Evolutionary conservation across 2,888 invertebrate genomes (phyloP).

Genomic region (Tiphia femorata): DNA sequence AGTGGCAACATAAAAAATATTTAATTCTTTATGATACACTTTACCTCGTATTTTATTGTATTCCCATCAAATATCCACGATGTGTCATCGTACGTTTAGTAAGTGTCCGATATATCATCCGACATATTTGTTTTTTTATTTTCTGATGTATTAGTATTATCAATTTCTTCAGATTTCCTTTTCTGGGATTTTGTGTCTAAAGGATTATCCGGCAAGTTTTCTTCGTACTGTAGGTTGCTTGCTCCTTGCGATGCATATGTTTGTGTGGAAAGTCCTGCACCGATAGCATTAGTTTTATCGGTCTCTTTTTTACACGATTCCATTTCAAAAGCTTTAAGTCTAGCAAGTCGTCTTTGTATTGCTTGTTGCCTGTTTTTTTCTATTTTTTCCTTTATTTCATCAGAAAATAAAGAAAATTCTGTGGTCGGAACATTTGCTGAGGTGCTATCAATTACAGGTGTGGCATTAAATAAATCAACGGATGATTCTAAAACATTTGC

Average conservation of each 20-base stretch:
- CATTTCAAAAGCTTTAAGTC: slow-evolving; percentile 58
- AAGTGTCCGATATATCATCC: too few species aligned
- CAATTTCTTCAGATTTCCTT: slow-evolving; percentile 13
- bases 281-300: not conserved
- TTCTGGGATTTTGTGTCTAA: too few species aligned
- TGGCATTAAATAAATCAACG: not conserved
- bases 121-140: too few species aligned
- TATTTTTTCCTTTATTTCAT: slow-evolving; percentile 79
- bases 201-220: too few species aligned
- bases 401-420: slow-evolving; percentile 64
- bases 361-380: slow-evolving; percentile 78
- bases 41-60: too few species aligned
- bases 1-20: not conserved
- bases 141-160: not conserved
- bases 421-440: not conserved
- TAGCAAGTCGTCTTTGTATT: slow-evolving; percentile 75
- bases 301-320: slow-evolving; percentile 23
- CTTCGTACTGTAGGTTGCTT: too few species aligned
- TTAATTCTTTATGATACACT: not conserved
- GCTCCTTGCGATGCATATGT: too few species aligned
- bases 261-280: too few species aligned
- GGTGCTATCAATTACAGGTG: not conserved
- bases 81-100: too few species aligned
- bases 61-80: too few species aligned
- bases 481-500: slow-evolving; percentile 19